phyloP scores from a whole-genome alignment of 2,888 invertebrate genomes.

The Polyploca ridens region DNA sequence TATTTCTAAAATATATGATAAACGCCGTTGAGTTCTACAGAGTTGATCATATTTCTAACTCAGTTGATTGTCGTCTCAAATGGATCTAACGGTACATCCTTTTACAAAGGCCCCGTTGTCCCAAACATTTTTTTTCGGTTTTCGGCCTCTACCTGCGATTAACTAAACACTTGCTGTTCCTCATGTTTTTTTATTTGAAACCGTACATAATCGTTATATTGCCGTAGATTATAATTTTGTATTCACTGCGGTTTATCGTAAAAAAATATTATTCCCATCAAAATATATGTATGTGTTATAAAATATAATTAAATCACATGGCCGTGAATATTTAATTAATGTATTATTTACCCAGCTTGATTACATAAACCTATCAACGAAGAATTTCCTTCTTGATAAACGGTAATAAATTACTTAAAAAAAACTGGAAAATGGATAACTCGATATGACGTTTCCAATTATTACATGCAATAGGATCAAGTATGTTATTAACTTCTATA shows the following conservation, averaged over 20 bases:
- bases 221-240: conserved; percentile 36
- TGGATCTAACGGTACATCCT: conserved; percentile 69
- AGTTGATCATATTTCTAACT: conserved; percentile 60
- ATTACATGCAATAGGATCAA: conserved; percentile 16
- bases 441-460: conserved; percentile 17
- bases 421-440: neutral
- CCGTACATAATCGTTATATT: conserved; percentile 65
- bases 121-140: conserved; percentile 45
- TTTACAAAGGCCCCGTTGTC: conserved; percentile 62
- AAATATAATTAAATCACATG: neutral
- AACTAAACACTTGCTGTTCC: conserved; percentile 71
- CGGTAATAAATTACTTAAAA: neutral
- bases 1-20: conserved; percentile 26
- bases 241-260: conserved; percentile 12
- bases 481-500: conserved; percentile 45
- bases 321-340: neutral
- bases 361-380: neutral
- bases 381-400: neutral
- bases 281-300: too few species aligned
- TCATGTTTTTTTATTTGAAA: conserved; percentile 53
- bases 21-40: conserved; percentile 32
- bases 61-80: conserved; percentile 57
- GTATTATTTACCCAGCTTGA: neutral
- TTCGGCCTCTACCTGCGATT: conserved; percentile 69
- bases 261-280: neutral